Conservation (phyloP, 2,113 vertebrate species). For the Engraulis encrasicolus region DNA sequence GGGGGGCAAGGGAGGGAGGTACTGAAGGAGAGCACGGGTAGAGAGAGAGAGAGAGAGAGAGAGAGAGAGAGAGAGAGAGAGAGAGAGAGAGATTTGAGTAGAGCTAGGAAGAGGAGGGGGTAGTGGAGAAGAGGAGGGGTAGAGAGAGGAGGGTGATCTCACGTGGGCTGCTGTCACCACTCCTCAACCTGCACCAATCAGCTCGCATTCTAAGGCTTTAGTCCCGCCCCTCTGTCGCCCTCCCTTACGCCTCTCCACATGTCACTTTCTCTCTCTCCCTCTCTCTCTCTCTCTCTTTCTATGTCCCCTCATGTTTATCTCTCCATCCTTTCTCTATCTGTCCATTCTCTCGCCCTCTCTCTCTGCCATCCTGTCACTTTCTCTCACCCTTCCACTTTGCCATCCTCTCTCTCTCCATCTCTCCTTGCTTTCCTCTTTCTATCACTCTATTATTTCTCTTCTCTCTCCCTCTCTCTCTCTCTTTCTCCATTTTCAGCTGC, state of each 20-base stretch:
- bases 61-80: not conserved
- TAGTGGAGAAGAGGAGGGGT: not conserved
- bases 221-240: not conserved
- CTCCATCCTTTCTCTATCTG: not conserved
- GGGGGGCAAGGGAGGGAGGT: no score
- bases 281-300: not conserved
- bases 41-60: not conserved
- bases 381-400: not conserved
- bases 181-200: not conserved
- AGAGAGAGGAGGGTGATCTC: not conserved
- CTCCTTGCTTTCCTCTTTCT: not conserved
- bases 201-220: not conserved
- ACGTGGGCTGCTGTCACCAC: conserved; percentile 18
- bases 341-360: conserved; percentile 2
- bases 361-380: not conserved
- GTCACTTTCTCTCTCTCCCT: conserved; percentile 16
- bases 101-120: not conserved
- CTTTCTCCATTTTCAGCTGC: not conserved
- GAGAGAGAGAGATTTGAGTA: not conserved
- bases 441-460: conserved; percentile 21
- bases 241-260: not conserved
- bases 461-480: conserved; percentile 4
- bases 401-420: not conserved
- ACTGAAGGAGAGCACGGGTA: not conserved
- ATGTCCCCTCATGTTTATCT: not conserved